Base-by-base conservation (phyloP, 2,888 invertebrate species). In the Andrena marginata region DNA sequence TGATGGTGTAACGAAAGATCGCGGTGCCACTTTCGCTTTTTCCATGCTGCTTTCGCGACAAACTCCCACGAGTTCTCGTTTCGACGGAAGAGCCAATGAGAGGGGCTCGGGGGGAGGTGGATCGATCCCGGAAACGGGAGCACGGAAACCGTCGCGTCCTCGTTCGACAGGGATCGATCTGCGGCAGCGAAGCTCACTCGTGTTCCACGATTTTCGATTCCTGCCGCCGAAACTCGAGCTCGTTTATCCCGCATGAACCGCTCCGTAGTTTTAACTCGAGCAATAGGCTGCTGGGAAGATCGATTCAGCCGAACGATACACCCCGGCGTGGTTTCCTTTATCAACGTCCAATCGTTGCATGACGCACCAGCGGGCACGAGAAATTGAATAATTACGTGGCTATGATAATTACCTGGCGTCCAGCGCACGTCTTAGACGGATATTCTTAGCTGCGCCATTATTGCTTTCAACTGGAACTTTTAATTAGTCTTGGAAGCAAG, bases 311-410 rank as follows among this genome's bases (percentile, higher is more conserved):
- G 35, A 42, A 13, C 35, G 23, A 29, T 16, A 51, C 48, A 33
- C 26, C 20, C 60, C 16, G 48, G n/a, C 49, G 42, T 16, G 42
- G 26, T 78, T 67, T 75, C 42, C 26, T 23, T 71, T 42, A n/a
- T 67, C 56, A 71, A 74, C 31, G 49, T 35, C 48, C 71, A 69
- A 72, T 81, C 69, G 49, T 49, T 65, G 81, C 82, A 72, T 76
- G 76, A 80, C 67, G 75, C 59, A 49, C 56, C 59, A 33, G 33
- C 54, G 26, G 42, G 71, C 74, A 77, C 69, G 86, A 75, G 75
- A 74, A 65, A 81, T 75, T 77, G 79, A 79, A 72, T 67, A 78
- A 80, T 51, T 71, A 80, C 80, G 79, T 78, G 71, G 26, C 79
- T 63, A 78, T 67, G 62, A 80, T 72, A 79, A 80, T 80, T 78